Conservation (phyloP, 2,797 vertebrate species). For the Pristis pectinata region DNA sequence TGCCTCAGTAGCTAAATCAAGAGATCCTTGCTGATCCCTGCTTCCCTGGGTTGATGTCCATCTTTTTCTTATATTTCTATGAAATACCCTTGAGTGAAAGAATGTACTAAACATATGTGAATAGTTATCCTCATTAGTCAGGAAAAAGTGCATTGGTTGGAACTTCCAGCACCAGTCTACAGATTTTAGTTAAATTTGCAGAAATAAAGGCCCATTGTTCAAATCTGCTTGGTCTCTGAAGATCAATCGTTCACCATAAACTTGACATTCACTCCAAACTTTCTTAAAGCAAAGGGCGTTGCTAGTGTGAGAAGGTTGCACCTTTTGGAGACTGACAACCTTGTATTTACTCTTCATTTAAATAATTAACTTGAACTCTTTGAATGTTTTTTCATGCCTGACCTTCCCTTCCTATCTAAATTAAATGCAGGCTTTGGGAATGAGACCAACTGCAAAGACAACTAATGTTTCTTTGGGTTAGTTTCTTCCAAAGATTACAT, state of each 20-base stretch:
- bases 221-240: not conserved
- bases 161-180: not conserved
- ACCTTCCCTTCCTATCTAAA: not conserved
- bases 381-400: not conserved
- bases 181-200: not conserved
- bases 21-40: not conserved
- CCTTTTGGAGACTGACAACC: not conserved
- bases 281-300: no score
- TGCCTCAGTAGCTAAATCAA: not conserved
- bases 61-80: not conserved
- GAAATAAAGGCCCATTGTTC: no score
- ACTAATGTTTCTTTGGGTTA: not conserved
- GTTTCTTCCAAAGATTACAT: not conserved
- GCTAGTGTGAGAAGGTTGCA: not conserved
- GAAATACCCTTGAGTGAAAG: not conserved
- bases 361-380: not conserved
- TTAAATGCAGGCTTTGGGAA: not conserved
- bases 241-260: not conserved
- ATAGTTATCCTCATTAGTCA: no score
- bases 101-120: no score
- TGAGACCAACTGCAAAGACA: not conserved
- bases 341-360: not conserved
- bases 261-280: not conserved
- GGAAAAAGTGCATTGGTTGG: no score
- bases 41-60: not conserved